Evolutionary conservation across 2,888 invertebrate species (phyloP), one percentile per base, ranked within the genome.

Genomic region (Crioceris asparagi): DNA sequence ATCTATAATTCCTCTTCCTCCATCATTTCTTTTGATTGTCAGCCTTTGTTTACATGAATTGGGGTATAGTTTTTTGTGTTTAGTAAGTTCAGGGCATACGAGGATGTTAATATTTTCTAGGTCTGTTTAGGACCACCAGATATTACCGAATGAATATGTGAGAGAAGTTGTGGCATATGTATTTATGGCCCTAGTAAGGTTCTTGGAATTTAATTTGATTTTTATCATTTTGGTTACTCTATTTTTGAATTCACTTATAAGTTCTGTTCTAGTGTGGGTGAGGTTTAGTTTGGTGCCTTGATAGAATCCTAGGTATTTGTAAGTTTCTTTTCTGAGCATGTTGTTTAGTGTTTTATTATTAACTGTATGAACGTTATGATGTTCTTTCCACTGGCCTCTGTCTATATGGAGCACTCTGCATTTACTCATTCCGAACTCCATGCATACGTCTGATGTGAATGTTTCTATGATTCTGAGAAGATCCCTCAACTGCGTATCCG

Each of bases 221-320:
- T 29, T 27, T 6, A 26, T 17, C 10, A 35, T 11, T 4, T n/a
- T 2, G n/a, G 3, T 3, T 29, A 35, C 2, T 29, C 35, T 27
- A 3, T 17, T 25, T 35, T 35, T 17, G 8, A 29, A 35, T 15
- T 35, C 5, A 29, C 29, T 12, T 7, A 4, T 26, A 11, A 27
- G 11, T 12, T 25, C n/a, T 17, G 2, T 25, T 35, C 17, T 26
- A n/a, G 27, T 27, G 10, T 25, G 15, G 17, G 26, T 25, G 23
- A 27, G 35, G 11, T 35, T 14, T 29, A 35, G 6, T 11, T 17
- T 26, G 2, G 17, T 16, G 18, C 17, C 17, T 17, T 35, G 26
- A 2, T 29, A 10, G 15, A 35, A 29, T 29, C 35, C 35, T 4
- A 35, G 17, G 11, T 29, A 35, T 35, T 35, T 35, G 17, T 27